Base-by-base conservation (phyloP, 2,888 invertebrate genomes). In the Trissoscelio sp. region DNA sequence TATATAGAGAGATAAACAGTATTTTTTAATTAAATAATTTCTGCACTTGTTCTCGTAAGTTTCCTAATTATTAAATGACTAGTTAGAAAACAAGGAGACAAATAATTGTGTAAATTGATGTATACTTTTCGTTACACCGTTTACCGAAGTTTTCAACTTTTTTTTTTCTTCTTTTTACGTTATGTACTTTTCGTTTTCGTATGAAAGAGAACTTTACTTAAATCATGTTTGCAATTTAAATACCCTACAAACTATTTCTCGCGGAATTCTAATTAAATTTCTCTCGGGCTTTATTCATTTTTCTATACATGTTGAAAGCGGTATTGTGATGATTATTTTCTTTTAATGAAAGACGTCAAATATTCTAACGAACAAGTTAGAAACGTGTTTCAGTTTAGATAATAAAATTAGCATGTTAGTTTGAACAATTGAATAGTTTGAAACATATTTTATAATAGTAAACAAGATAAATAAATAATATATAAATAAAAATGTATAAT, bases 211-310 rank as follows among this genome's bases (percentile, higher is more conserved):
- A 51, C 16, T 20, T 20, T 42, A 37, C 48, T 28, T 46, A 51
- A 62, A 42, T 62, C 44, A 62, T 62, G 60, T 72, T 62, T 62
- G 60, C 62, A 62, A 53, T 62, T 72, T 39, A 62, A 62, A 72
- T 62, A 62, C 20, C 53, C 20, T 11, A n/a, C 53, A 37, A 60
- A 53, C 62, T 62, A 62, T 72, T 62, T 72, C 42, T 18, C 31
- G 5, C 28, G 62, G 42, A 62, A 62, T 72, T 72, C 51, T 60
- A 62, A 62, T 72, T 58, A 60, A 46, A 72, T 72, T 72, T 60
- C 51, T 37, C 48, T 11, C 9, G 48, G 6, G 11, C 9, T 46
- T 48, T 9, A 24, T 57, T 51, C 48, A 39, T 51, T 60, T 72
- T 72, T 72, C 37, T 16, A 20, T 28, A 39, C 46, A 46, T 37